Evolutionary conservation across 2,797 vertebrate species (phyloP), one percentile per base, ranked within the genome.

Genomic region (Todus mexicanus): DNA sequence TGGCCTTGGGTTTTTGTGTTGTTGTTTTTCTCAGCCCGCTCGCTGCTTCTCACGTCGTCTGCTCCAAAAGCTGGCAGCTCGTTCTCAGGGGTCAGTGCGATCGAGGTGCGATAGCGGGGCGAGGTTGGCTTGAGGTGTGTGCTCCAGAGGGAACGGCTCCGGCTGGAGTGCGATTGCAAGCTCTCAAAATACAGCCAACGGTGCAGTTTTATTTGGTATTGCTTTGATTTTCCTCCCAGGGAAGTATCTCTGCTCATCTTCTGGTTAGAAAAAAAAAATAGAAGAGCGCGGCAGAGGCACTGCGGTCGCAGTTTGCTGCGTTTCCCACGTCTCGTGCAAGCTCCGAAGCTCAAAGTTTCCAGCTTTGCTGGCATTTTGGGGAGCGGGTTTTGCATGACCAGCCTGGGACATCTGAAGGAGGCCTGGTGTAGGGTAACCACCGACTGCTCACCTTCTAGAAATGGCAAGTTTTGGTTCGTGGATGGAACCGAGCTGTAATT

Each of bases 181-280:
- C 13, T 15, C 73, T 78, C 22, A 22, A 2, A 73, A 38, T 12
- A 3, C 1, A 0, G 16, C 63, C 3, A 4, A 6, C 0, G 3
- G 31, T 40, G 59, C 15, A 1, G 4, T 23, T 80, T 31, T 6
- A 11, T 16, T 59, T 45, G 47, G 31, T 37, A 9, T n/a, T 82
- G 86, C 68, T 68, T 70, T 50, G 70, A n/a, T 78, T 90, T 90
- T 57, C 73, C 47, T 76, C 60, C 40, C 43, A 56, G 66, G 45
- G 45, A 80, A 75, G 80, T 63, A 61, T 53, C 74, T 81, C 64
- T 0, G 0, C 60, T 87, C 13, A 0, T 56, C 72, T 83, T 79
- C 47, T 73, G 53, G n/a, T 40, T 40, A 12, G 53, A 23, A 47
- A 57, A 70, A 27, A 22, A 66, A 27, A 20, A 19, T 4, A 29